Percentiles rank a stretch among this genome's conserved stretches.
Evolutionary conservation across 1,140 invertebrate species (phyloP).

Genomic region (Drosophila tsacasi): DNA sequence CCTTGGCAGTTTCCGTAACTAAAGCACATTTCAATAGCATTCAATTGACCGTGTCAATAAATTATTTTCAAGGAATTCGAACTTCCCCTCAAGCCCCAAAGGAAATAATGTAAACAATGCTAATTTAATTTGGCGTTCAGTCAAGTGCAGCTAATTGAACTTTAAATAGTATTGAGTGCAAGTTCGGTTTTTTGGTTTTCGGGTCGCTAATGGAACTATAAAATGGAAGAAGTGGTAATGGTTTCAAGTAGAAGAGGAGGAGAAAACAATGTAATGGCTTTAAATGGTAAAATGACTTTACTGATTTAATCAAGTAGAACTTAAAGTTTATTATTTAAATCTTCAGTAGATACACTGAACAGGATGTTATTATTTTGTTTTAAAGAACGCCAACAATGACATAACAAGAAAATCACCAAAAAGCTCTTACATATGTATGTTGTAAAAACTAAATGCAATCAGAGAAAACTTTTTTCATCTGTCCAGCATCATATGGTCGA

Average conservation of each 20-base stretch:
- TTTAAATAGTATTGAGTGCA: slow-evolving; percentile 37
- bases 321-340: neutral
- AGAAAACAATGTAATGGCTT: neutral
- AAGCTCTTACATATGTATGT: slow-evolving; percentile 24
- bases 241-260: neutral
- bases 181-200: slow-evolving; percentile 13
- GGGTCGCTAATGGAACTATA: slow-evolving; percentile 18
- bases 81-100: neutral
- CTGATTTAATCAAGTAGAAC: neutral
- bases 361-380: neutral
- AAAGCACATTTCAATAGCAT: slow-evolving; percentile 35
- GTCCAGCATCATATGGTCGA: slow-evolving; percentile 28
- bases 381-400: neutral
- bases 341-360: neutral
- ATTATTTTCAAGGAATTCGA: slow-evolving; percentile 50
- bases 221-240: slow-evolving; percentile 11
- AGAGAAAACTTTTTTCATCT: slow-evolving; percentile 49
- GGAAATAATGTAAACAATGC: slow-evolving; percentile 47
- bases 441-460: slow-evolving; percentile 58
- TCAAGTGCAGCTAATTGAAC: slow-evolving; percentile 65
- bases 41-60: slow-evolving; percentile 65
- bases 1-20: slow-evolving; percentile 40
- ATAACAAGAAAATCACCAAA: neutral
- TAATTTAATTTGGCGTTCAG: slow-evolving; percentile 70
- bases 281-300: neutral